Percentiles rank a stretch among this genome's conserved stretches.
phyloP scores from a whole-genome alignment of 2,888 invertebrate species.

The Coenonympha glycerion region DNA sequence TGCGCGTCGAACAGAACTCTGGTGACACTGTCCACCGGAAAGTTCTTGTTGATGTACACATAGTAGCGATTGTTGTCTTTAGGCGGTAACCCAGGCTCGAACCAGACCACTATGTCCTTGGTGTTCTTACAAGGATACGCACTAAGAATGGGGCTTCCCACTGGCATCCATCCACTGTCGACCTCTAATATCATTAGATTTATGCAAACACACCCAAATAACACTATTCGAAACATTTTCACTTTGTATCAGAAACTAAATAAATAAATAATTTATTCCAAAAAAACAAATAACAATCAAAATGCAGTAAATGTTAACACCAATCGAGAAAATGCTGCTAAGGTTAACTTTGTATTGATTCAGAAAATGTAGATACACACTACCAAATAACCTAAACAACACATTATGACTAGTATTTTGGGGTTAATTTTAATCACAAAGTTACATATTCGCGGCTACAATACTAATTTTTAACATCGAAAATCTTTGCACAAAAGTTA shows the following conservation, averaged over 20 bases:
- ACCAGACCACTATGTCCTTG: constrained; percentile 15
- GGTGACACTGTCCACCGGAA: neutral
- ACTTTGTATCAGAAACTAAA: neutral
- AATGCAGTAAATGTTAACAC: too few species aligned
- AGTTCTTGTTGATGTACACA: constrained; percentile 11
- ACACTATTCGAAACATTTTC: neutral
- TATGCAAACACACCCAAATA: neutral
- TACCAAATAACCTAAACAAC: too few species aligned
- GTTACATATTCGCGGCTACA: too few species aligned
- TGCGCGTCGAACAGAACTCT: constrained; percentile 10
- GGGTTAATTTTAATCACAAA: too few species aligned
- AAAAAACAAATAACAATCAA: too few species aligned
- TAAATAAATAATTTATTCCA: too few species aligned
- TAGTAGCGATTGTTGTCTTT: constrained; percentile 19
- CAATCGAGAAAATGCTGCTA: too few species aligned
- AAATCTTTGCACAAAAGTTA: too few species aligned
- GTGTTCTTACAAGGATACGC: constrained; percentile 15
- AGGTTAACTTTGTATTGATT: too few species aligned
- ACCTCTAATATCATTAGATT: neutral
- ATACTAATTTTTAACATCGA: too few species aligned
- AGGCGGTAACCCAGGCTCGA: constrained; percentile 16
- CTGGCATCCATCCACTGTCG: constrained; percentile 2
- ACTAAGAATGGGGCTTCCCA: constrained; percentile 9
- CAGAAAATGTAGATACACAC: too few species aligned
- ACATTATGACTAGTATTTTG: too few species aligned